These are phyloP conservation scores for Pionites leucogaster DNA, from an alignment of 2,113 vertebrate genomes.

Conservation along the genomic window DNA sequence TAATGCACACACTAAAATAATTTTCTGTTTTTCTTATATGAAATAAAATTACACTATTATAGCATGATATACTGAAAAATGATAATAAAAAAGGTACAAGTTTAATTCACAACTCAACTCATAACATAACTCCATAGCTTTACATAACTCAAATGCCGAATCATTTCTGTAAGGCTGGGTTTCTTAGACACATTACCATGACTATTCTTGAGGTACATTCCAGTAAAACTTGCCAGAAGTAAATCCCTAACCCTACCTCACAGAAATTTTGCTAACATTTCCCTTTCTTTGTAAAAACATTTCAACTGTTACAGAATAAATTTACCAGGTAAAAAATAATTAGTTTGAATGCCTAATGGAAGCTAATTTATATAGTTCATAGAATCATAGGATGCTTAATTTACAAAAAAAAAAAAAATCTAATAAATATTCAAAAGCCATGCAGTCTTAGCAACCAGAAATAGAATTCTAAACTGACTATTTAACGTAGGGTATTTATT, in stretches of 20 bases:
- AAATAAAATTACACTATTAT: conserved; percentile 15
- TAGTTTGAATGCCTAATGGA: neutral
- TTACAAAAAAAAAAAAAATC: neutral
- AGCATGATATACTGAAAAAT: neutral
- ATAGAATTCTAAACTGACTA: neutral
- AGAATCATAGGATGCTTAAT: neutral
- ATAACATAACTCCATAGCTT: neutral
- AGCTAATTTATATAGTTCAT: neutral
- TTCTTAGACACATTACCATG: neutral
- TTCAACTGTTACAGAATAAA: neutral
- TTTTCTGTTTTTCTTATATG: neutral
- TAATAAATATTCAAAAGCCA: neutral
- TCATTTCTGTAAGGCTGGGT: neutral
- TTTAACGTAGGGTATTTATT: neutral
- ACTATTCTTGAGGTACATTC: neutral
- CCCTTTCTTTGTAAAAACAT: neutral
- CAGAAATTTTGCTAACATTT: neutral
- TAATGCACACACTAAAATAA: neutral
- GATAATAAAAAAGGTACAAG: neutral
- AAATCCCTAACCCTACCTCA: neutral
- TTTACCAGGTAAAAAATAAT: neutral
- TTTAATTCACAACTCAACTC: neutral
- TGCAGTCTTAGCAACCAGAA: neutral
- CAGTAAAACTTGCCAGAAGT: neutral
- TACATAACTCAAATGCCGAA: neutral